phyloP scores from a whole-genome alignment of 2,888 invertebrate genomes.

The Nudaria mundana region DNA sequence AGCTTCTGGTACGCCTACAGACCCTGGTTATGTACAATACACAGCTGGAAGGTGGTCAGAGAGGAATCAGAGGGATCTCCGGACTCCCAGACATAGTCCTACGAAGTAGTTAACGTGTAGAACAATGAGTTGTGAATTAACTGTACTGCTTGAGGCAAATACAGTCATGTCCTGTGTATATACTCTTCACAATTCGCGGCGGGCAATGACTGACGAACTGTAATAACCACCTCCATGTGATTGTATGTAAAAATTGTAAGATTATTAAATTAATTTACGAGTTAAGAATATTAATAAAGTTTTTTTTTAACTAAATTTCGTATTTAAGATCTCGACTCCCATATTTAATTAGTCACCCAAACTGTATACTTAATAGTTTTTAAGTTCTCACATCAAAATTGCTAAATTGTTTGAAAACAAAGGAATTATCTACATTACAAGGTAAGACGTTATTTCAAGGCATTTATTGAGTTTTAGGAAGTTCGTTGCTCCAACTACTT shows the following conservation, averaged over 20 bases:
- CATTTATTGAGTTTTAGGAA: constrained; percentile 52
- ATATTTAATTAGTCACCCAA: constrained; percentile 42
- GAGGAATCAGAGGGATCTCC: constrained; percentile 58
- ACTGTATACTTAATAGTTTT: constrained; percentile 39
- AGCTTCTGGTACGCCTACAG: constrained; percentile 84
- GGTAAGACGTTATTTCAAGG: constrained; percentile 48
- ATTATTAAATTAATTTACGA: constrained; percentile 35
- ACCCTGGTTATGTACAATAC: constrained; percentile 88
- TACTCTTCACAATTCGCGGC: constrained; percentile 22
- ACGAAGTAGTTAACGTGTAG: constrained; percentile 42
- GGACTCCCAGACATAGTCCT: constrained; percentile 82
- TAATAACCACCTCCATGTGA: constrained; percentile 38
- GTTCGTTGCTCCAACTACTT: constrained; percentile 61
- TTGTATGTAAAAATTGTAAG: constrained; percentile 34
- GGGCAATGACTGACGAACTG: constrained; percentile 42
- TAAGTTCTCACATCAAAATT: constrained; percentile 45
- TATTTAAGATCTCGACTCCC: constrained; percentile 27
- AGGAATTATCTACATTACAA: constrained; percentile 50
- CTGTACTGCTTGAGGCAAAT: constrained; percentile 10
- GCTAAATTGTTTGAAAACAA: constrained; percentile 49
- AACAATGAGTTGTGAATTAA: constrained; percentile 23
- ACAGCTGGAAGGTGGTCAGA: constrained; percentile 86
- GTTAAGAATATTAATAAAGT: constrained; percentile 45
- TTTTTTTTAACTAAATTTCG: constrained; percentile 41
- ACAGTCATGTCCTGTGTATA: constrained; percentile 27